These are phyloP conservation scores for Oryctes rhinoceros DNA, from an alignment of 1,140 invertebrate genomes.

Conservation along the genomic window DNA sequence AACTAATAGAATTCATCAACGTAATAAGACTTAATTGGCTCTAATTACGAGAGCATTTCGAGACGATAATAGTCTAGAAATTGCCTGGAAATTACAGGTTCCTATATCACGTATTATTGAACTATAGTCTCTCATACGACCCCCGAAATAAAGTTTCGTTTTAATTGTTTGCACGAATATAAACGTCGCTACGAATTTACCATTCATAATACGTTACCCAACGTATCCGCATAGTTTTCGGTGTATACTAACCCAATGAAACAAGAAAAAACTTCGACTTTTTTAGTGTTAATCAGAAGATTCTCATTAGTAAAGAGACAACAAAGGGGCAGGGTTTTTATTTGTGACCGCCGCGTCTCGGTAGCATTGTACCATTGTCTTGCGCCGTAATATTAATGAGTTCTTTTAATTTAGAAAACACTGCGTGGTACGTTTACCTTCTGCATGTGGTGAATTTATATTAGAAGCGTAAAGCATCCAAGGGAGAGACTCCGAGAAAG, in stretches of 20 bases:
- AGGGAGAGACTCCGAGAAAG: neutral
- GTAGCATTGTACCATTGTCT: conserved; percentile 27
- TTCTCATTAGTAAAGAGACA: conserved; percentile 24
- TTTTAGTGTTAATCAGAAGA: conserved; percentile 37
- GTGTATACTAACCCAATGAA: neutral
- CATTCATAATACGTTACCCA: neutral
- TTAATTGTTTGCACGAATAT: neutral
- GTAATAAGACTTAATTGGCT: neutral
- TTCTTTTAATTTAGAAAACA: conserved; percentile 35
- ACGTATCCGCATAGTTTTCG: conserved; percentile 2
- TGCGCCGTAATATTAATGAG: conserved; percentile 20
- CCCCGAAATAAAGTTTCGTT: neutral
- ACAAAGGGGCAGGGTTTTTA: conserved; percentile 6
- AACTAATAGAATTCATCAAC: neutral
- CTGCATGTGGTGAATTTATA: conserved; percentile 26
- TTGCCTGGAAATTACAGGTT: neutral
- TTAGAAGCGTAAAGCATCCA: neutral
- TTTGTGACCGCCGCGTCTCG: neutral
- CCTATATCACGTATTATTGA: neutral
- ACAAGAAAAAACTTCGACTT: neutral
- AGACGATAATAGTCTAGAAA: neutral
- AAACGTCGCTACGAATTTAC: neutral
- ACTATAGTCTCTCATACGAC: neutral
- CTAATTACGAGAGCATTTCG: conserved; percentile 4
- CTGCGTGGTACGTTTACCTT: neutral